Conservation (phyloP, 2,113 vertebrate genomes). For the Grallaria varia region DNA sequence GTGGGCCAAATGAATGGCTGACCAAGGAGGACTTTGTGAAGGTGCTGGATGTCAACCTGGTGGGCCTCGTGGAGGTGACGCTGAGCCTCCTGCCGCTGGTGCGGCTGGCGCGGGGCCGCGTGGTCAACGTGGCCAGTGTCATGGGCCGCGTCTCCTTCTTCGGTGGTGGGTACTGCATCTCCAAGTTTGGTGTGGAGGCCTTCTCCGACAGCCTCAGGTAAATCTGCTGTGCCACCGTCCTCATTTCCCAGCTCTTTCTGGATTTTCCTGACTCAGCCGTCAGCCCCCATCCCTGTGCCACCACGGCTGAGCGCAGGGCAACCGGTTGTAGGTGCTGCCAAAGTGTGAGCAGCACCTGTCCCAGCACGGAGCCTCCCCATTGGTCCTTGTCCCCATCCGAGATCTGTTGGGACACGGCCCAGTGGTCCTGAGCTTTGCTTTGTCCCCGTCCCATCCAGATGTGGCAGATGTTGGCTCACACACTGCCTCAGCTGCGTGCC, state of each 20-base stretch:
- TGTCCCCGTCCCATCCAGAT: neutral
- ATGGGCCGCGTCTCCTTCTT: slow-evolving; percentile 69
- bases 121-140: slow-evolving; percentile 81
- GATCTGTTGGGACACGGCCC: fast-evolving
- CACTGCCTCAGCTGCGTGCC: fast-evolving
- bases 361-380: fast-evolving
- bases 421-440: fast-evolving
- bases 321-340: neutral
- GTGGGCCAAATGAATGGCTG: slow-evolving; percentile 61
- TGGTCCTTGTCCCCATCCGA: fast-evolving
- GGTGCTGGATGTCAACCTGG: slow-evolving; percentile 81
- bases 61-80: slow-evolving; percentile 77
- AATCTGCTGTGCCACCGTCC: fast-evolving
- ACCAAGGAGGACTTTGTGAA: slow-evolving; percentile 74
- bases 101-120: slow-evolving; percentile 72
- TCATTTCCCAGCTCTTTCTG: fast-evolving
- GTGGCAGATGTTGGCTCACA: fast-evolving
- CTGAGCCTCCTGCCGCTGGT: slow-evolving; percentile 80
- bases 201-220: slow-evolving; percentile 85
- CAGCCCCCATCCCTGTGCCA: fast-evolving
- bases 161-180: slow-evolving; percentile 50
- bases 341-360: neutral
- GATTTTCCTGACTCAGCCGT: fast-evolving
- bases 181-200: neutral
- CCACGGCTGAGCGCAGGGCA: fast-evolving